Evolutionary conservation across 2,888 invertebrate genomes (phyloP).

Genomic region (Lasioglossum marginatum): DNA sequence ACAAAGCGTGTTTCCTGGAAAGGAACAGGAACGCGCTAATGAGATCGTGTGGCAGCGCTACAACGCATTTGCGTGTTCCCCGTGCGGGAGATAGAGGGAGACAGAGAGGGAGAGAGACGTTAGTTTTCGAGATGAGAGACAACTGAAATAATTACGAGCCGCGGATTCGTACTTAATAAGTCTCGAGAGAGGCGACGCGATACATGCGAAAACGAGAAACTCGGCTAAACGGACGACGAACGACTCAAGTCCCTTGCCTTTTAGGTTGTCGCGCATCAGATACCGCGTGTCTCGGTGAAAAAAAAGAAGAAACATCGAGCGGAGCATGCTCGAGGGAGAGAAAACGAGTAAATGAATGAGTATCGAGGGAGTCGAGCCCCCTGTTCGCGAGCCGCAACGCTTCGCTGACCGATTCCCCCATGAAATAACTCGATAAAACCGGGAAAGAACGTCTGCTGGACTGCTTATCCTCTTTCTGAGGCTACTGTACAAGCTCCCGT

Average conservation of each 20-base stretch:
- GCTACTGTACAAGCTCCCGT: conserved; percentile 18
- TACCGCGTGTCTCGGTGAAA: not conserved
- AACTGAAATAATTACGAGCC: conserved; percentile 54
- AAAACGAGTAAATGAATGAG: conserved; percentile 50
- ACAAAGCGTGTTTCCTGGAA: conserved; percentile 20
- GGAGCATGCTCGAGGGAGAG: conserved; percentile 22
- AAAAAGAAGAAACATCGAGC: conserved; percentile 9
- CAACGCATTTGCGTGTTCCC: conserved; percentile 40
- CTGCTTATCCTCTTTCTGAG: not conserved
- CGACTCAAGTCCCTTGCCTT: conserved; percentile 18
- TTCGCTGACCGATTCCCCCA: conserved; percentile 44
- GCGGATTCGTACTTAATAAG: conserved; percentile 45
- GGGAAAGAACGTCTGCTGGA: conserved; percentile 26
- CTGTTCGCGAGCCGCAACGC: conserved; percentile 51
- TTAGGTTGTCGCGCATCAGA: conserved; percentile 19
- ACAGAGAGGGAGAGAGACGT: conserved; percentile 18
- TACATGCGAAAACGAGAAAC: conserved; percentile 6
- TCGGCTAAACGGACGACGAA: conserved; percentile 16
- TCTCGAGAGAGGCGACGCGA: conserved; percentile 23
- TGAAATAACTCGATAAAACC: conserved; percentile 25
- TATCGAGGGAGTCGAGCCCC: conserved; percentile 29
- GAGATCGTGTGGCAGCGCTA: conserved; percentile 29
- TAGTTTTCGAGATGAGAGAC: conserved; percentile 31
- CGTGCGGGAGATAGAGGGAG: not conserved
- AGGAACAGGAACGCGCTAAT: conserved; percentile 39